Conservation (phyloP, 1,140 invertebrate genomes). For the Triops longicaudatus region DNA sequence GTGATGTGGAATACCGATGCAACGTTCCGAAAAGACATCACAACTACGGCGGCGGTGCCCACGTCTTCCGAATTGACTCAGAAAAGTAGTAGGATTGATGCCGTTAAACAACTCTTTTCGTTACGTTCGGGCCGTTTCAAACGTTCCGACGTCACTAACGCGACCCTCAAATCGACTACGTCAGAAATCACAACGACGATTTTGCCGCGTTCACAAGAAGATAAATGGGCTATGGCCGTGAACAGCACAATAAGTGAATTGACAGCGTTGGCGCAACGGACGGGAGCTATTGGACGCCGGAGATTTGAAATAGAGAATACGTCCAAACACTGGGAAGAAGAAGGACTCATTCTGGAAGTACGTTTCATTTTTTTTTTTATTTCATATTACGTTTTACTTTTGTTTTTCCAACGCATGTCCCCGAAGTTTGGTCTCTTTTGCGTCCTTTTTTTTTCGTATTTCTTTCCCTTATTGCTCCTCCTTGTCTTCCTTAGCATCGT, state of each 20-base stretch:
- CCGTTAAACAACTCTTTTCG: too few relatives aligned
- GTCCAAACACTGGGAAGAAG: not conserved
- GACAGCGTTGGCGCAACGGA: not conserved
- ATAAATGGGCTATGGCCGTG: not conserved
- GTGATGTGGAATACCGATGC: not conserved
- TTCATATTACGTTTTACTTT: not conserved
- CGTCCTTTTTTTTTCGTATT: too few relatives aligned
- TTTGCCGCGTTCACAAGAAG: not conserved
- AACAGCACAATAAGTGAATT: not conserved
- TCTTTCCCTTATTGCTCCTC: not conserved
- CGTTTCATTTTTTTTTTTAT: not conserved
- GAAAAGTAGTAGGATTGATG: too few relatives aligned
- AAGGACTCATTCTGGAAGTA: not conserved
- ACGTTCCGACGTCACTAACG: too few relatives aligned
- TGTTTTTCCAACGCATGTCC: not conserved
- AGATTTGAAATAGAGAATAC: not conserved
- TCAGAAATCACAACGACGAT: not conserved
- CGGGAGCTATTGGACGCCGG: not conserved
- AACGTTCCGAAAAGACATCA: not conserved
- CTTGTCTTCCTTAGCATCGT: not conserved
- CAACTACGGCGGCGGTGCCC: too few relatives aligned
- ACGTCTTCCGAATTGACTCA: too few relatives aligned
- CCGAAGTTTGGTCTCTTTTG: not conserved
- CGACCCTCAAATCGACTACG: not conserved
- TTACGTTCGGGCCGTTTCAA: too few relatives aligned